Conservation (phyloP, 2,888 invertebrate species). For the Seira sanloemensis region DNA sequence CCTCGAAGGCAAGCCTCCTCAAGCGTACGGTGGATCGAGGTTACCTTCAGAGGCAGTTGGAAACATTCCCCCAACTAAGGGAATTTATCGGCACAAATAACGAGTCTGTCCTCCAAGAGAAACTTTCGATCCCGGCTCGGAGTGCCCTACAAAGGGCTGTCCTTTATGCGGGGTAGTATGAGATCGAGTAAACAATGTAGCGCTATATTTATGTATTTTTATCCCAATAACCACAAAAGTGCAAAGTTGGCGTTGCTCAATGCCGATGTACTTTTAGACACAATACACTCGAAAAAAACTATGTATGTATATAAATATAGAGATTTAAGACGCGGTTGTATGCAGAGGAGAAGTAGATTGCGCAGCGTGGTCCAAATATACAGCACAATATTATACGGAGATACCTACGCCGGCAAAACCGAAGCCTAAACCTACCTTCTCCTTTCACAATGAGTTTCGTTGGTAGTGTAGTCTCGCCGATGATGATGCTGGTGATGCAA, state of each 20-base stretch:
- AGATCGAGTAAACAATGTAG: too few relatives aligned
- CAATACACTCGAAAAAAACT: conserved; percentile 7
- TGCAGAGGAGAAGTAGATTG: neutral
- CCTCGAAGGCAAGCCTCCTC: too few relatives aligned
- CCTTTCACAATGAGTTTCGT: conserved; percentile 11
- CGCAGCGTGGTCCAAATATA: conserved; percentile 4
- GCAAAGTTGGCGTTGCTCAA: neutral
- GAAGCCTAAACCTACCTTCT: conserved; percentile 20
- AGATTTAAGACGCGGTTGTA: too few relatives aligned
- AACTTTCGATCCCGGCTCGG: too few relatives aligned
- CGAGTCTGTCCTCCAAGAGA: too few relatives aligned
- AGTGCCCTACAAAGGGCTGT: too few relatives aligned
- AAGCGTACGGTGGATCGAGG: too few relatives aligned
- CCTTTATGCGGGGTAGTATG: too few relatives aligned
- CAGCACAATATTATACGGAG: neutral
- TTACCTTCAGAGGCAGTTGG: too few relatives aligned
- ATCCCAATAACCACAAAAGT: conserved; percentile 1
- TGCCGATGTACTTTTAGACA: neutral
- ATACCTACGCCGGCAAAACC: neutral
- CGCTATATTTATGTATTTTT: too few relatives aligned
- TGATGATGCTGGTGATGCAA: neutral
- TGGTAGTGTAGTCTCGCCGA: neutral
- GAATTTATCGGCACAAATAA: too few relatives aligned
- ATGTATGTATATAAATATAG: neutral
- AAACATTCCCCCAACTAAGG: too few relatives aligned